Evolutionary conservation across 2,113 vertebrate genomes (phyloP).

Genomic region (Hemiscyllium ocellatum): DNA sequence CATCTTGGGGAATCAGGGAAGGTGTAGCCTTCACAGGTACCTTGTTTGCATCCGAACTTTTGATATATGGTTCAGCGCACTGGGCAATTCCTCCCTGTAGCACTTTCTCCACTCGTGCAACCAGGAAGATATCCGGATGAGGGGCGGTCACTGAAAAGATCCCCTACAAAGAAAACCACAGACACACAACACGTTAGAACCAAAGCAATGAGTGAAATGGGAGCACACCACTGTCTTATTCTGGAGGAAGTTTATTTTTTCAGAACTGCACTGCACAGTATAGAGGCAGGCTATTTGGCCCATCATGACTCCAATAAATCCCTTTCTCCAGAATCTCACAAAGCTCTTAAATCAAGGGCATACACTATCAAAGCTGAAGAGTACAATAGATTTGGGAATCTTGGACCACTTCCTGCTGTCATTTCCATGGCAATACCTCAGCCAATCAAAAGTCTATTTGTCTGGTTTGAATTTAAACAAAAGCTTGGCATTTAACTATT

Average conservation of each 20-base stretch:
- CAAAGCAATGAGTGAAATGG: neutral
- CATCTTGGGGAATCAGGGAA: neutral
- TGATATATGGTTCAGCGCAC: constrained; percentile 85
- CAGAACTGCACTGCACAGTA: neutral
- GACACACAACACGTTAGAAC: neutral
- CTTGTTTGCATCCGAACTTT: constrained; percentile 78
- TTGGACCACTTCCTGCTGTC: too few species aligned
- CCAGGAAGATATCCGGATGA: constrained; percentile 82
- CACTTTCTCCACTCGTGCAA: constrained; percentile 88
- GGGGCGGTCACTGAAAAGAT: constrained; percentile 90
- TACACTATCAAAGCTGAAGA: neutral
- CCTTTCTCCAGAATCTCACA: neutral
- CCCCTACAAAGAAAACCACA: constrained; percentile 58
- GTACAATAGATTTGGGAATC: neutral
- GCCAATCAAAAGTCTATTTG: too few species aligned
- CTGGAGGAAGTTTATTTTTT: neutral
- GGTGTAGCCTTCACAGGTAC: constrained; percentile 45
- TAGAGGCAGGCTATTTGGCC: neutral
- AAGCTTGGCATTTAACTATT: too few species aligned
- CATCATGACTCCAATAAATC: neutral
- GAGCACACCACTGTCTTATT: neutral
- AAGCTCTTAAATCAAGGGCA: neutral
- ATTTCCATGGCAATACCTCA: too few species aligned
- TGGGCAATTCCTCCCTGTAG: constrained; percentile 89
- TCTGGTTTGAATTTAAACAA: too few species aligned